phyloP scores from a whole-genome alignment of 2,888 invertebrate species.

The Falcaria lacertinaria region DNA sequence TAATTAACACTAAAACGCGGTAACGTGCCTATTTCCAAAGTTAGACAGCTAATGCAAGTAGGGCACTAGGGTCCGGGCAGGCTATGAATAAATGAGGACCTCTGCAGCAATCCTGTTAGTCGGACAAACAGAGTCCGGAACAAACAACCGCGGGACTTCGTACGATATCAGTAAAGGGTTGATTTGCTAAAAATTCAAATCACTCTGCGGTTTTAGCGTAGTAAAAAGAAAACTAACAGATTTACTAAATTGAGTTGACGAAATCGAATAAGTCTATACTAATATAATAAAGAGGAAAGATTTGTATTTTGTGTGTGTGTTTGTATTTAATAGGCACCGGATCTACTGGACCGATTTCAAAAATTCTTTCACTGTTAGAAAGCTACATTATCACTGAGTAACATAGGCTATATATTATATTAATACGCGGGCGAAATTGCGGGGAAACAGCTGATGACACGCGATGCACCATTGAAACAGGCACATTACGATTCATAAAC shows the following conservation, averaged over 20 bases:
- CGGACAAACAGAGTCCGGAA: constrained; percentile 33
- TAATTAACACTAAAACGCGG: constrained; percentile 7
- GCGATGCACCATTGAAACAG: constrained; percentile 24
- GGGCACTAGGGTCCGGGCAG: constrained; percentile 22
- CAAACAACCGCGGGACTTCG: constrained; percentile 17
- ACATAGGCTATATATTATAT: constrained; percentile 8
- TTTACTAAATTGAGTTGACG: no score
- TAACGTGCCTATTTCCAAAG: constrained; percentile 12
- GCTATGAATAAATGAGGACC: constrained; percentile 54
- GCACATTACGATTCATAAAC: constrained; percentile 47
- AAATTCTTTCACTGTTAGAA: no score
- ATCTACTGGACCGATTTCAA: no score
- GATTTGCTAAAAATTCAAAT: neutral
- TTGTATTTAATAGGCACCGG: no score
- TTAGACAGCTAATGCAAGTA: constrained; percentile 31
- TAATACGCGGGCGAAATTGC: no score
- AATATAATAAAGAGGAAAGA: no score
- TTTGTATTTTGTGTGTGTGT: no score
- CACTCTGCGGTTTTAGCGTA: neutral
- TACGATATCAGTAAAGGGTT: neutral
- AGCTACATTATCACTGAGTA: no score
- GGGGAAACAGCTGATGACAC: no score
- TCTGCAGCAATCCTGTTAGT: constrained; percentile 52
- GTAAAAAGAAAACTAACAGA: no score
- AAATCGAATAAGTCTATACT: no score